Base-by-base conservation (phyloP, 2,888 invertebrate genomes). In the Dascillus cervinus region DNA sequence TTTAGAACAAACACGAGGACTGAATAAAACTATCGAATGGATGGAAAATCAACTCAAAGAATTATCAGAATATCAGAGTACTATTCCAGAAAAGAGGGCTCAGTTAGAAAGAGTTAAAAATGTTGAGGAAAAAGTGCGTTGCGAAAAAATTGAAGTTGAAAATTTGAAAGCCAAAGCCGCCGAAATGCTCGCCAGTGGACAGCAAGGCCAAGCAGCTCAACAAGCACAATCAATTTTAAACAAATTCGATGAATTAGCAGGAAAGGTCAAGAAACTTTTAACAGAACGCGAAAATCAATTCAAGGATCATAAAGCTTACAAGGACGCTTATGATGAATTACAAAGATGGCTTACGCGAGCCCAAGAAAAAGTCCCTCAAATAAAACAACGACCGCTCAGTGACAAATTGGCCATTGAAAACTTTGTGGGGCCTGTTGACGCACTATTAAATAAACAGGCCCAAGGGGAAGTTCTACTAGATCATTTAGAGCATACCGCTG, bases 141-240 rank as follows among this genome's bases (percentile, higher is more conserved):
- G 89, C 57, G 91, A 92, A 54, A 87, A 88, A 50, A 79, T 89
- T 34, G 92, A 92, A 58, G 88, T 91, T 0, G 91, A 91, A 47
- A 77, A 80, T 14, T 60, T 92, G 6, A 88, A 86, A 58, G 66
- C 75, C n/a, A 87, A 89, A 59, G 85, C 88, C 1, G 74, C 75
- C 11, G 90, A 90, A 69, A 86, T 91, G 81, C 67, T 88, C 26
- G 80, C 82, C 2, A 86, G 82, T 52, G 87, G 88, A 3, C 86
- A 89, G 53, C 87, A 88, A 61, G 81, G 82, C 36, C 79, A 83
- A 57, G 82, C 82, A 0, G 86, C 87, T 0, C 76, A 79, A 20
- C 83, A 89, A 64, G 91, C 91, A 1, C 83, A 88, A 62, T 82
- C 83, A 50, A 84, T 88, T 26, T 69, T 94, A 1, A 81, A 83